phyloP scores from a whole-genome alignment of 1,140 invertebrate genomes.

The Lepidurus couesii region DNA sequence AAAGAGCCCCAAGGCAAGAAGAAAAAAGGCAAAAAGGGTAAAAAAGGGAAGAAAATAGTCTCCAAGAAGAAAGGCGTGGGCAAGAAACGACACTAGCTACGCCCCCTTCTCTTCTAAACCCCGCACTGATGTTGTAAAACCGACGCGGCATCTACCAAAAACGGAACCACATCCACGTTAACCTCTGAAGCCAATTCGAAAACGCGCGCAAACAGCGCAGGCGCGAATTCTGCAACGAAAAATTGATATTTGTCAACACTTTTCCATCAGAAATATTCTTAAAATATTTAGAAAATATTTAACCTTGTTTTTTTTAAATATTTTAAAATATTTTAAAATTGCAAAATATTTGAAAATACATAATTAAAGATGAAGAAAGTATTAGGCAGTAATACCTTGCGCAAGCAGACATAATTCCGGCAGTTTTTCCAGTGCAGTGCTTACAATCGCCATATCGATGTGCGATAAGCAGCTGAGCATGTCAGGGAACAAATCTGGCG shows the following conservation, averaged over 20 bases:
- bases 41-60: constrained; percentile 32
- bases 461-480: constrained; percentile 59
- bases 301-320: constrained; percentile 23
- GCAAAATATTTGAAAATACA: constrained; percentile 36
- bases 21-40: constrained; percentile 42
- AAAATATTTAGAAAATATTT: too few species aligned
- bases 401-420: constrained; percentile 73
- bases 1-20: constrained; percentile 50
- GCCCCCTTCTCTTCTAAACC: neutral
- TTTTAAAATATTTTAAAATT: constrained; percentile 35
- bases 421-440: constrained; percentile 70
- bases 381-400: constrained; percentile 53
- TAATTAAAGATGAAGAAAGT: constrained; percentile 29
- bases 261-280: too few species aligned
- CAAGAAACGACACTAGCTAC: neutral
- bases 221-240: constrained; percentile 28
- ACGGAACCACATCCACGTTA: constrained; percentile 20
- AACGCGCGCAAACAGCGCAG: constrained; percentile 31
- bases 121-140: neutral
- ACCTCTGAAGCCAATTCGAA: neutral
- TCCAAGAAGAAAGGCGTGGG: constrained; percentile 22
- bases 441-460: constrained; percentile 67
- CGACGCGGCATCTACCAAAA: constrained; percentile 23
- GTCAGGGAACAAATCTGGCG: constrained; percentile 26
- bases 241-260: neutral